phyloP scores from a whole-genome alignment of 2,113 vertebrate genomes.

The Thomomys bottae region DNA sequence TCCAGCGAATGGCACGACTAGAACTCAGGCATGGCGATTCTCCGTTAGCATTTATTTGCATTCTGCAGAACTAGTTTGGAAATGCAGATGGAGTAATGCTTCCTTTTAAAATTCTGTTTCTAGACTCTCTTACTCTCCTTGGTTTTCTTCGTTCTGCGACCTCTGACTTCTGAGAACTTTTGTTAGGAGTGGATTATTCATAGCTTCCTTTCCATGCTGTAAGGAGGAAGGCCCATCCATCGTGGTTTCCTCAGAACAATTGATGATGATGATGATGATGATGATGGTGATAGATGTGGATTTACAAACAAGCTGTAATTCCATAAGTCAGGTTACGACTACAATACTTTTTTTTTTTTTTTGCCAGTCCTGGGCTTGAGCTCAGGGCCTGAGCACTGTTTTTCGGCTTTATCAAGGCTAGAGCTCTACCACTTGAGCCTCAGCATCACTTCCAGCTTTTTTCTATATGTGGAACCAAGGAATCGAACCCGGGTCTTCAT shows the following conservation, averaged over 20 bases:
- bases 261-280: too few species aligned
- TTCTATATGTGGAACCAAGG: too few species aligned
- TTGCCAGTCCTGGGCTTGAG: too few species aligned
- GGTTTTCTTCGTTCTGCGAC: constrained; percentile 13
- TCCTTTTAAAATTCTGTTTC: constrained; percentile 41
- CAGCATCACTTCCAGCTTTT: too few species aligned
- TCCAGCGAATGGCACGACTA: neutral
- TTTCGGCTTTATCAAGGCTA: too few species aligned
- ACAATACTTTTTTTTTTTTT: too few species aligned
- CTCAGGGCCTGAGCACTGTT: too few species aligned
- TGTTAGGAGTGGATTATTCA: neutral
- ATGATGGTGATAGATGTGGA: too few species aligned
- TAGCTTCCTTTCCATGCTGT: neutral
- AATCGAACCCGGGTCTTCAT: too few species aligned
- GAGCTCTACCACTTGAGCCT: too few species aligned
- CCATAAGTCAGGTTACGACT: too few species aligned
- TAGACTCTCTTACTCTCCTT: neutral
- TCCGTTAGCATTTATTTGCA: neutral
- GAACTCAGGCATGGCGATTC: neutral
- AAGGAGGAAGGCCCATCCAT: neutral
- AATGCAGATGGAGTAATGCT: neutral
- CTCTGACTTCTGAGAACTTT: constrained; percentile 24
- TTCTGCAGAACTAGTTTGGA: neutral
- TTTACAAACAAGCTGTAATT: too few species aligned
- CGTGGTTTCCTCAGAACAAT: neutral